These are phyloP conservation scores for Paramisgurnus dabryanus DNA, from an alignment of 2,113 vertebrate species.

Conservation along the genomic window DNA sequence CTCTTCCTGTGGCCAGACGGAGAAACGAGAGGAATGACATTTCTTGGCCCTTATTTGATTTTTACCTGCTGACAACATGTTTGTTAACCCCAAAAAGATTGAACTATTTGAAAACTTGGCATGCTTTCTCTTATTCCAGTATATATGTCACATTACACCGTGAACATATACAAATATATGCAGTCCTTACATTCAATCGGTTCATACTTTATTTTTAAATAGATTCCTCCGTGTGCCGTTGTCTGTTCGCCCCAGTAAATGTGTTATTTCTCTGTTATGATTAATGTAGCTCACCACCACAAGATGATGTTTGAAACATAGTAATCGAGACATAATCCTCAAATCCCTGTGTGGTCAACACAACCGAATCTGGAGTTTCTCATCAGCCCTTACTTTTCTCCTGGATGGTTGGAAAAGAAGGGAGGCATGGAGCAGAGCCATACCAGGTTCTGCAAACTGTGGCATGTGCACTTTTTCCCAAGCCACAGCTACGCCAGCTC, in stretches of 20 bases:
- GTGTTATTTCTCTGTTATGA: slow-evolving; percentile 46
- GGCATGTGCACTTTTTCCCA: slow-evolving; percentile 60
- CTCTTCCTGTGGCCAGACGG: slow-evolving; percentile 80
- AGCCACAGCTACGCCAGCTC: slow-evolving; percentile 46
- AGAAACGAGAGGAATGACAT: slow-evolving; percentile 49
- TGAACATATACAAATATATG: slow-evolving; percentile 17
- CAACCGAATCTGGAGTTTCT: slow-evolving; percentile 55
- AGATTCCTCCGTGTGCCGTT: slow-evolving; percentile 28
- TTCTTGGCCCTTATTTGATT: slow-evolving; percentile 72
- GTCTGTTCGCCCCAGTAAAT: slow-evolving; percentile 32
- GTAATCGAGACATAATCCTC: slow-evolving; percentile 67
- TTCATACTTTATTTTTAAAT: slow-evolving; percentile 15
- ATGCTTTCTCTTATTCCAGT: background rate
- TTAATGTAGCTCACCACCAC: slow-evolving; percentile 53
- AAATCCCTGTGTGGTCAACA: slow-evolving; percentile 63
- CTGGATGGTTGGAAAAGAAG: slow-evolving; percentile 46
- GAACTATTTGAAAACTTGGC: background rate
- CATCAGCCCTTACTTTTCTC: slow-evolving; percentile 19
- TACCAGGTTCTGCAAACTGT: slow-evolving; percentile 54
- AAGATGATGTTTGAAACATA: slow-evolving; percentile 71
- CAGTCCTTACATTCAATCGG: background rate
- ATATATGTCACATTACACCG: background rate
- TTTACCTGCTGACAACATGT: slow-evolving; percentile 56
- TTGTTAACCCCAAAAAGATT: too few species aligned
- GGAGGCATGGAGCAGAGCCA: slow-evolving; percentile 34